Base-by-base conservation (phyloP, 2,113 vertebrate genomes). In the Marmota monax region DNA sequence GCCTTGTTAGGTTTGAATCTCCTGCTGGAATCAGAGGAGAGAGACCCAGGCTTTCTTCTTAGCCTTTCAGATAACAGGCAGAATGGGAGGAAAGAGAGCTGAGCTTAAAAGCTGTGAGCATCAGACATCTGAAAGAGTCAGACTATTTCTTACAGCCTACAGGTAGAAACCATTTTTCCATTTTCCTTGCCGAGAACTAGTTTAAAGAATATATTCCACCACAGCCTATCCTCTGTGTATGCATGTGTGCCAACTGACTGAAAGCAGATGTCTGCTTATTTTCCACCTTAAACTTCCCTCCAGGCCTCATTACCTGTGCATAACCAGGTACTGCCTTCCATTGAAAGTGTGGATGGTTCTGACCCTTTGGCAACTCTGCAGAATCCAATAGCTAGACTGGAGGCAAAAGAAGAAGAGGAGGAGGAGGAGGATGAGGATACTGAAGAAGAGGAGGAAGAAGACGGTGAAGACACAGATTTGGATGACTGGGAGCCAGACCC, bases 401-500 rank as follows among this genome's bases (percentile, higher is more conserved):
- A 99, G 78, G 99, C 99, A 10, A 99, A 99, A 53, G 99, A 99
- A 90, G 99, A 99, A 85, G 99, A 99, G 0, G 99, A 99, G 0
- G 99, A 99, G 8, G 99, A 99, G 3, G 99, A 99, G 20, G 96
- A 96, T 1, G 99, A 99, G 0, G 99, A 99, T 23, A 98, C 99
- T 0, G 98, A 99, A 0, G 98, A 99, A 1, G 98, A 98, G 0
- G 98, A 98, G 1, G 99, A 99, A 7, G 99, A 99, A 8, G 98
- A 99, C 0, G 99, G 98, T 8, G 99, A 99, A 70, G 99, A 99
- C 94, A 99, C 99, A 0, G 99, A 99, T 88, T 96, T 99, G 97
- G 99, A 99, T 6, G 99, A 99, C 73, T 99, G 99, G 99, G 99
- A 99, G 80, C 99, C 99, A 17, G 98, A 98, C 76, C 99, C 99